These are phyloP conservation scores for Apis dorsata DNA, from an alignment of 1,140 invertebrate species.

Conservation along the genomic window DNA sequence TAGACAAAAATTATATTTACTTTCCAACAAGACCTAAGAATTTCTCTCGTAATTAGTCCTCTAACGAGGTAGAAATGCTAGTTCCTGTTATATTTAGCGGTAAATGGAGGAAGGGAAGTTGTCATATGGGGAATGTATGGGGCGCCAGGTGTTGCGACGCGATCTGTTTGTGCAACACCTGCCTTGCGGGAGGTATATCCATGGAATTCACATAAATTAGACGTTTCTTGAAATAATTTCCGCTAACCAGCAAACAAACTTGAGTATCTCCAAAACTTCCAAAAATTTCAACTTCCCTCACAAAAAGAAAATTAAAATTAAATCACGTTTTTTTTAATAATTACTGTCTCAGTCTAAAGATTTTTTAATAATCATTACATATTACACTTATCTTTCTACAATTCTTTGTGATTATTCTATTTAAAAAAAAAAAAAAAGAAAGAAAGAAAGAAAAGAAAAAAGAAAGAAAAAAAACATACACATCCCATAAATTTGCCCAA, in stretches of 20 bases:
- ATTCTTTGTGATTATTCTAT: too few relatives aligned
- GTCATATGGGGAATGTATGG: constrained; percentile 51
- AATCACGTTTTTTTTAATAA: too few relatives aligned
- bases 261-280: neutral
- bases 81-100: constrained; percentile 17
- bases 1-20: neutral
- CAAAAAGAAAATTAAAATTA: too few relatives aligned
- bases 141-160: constrained; percentile 61
- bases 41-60: constrained; percentile 10
- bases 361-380: too few relatives aligned
- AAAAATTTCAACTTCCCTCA: neutral
- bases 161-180: constrained; percentile 64
- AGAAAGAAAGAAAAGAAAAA: too few relatives aligned
- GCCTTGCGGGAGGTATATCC: constrained; percentile 59
- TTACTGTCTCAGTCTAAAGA: too few relatives aligned
- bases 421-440: too few relatives aligned
- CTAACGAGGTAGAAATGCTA: constrained; percentile 21
- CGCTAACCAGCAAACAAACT: neutral
- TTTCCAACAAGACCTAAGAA: neutral
- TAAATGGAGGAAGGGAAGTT: constrained; percentile 2
- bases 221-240: neutral
- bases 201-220: constrained; percentile 57
- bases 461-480: too few relatives aligned
- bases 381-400: too few relatives aligned
- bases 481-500: neutral